Percentiles rank a stretch among this genome's conserved stretches.
Evolutionary conservation across 1,140 invertebrate genomes (phyloP).

Genomic region (Zophobas morio): DNA sequence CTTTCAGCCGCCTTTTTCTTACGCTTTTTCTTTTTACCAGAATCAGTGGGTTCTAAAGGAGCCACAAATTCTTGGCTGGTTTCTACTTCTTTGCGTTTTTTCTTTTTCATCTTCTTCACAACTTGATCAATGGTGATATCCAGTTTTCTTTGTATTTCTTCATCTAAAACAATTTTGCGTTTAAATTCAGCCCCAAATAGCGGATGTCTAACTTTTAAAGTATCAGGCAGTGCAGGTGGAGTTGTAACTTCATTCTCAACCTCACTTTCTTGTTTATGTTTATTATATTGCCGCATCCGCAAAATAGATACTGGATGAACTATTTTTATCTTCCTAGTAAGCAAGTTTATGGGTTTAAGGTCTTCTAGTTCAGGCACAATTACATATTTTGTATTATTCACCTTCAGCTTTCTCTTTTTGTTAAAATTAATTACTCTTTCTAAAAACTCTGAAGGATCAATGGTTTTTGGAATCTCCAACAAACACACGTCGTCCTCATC

Average conservation of each 20-base stretch:
- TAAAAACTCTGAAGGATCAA: slow-evolving; percentile 48
- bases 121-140: slow-evolving; percentile 34
- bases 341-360: slow-evolving; percentile 46
- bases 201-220: slow-evolving; percentile 53
- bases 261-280: slow-evolving; percentile 18
- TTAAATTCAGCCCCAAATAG: slow-evolving; percentile 54
- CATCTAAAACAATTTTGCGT: slow-evolving; percentile 49
- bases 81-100: background rate
- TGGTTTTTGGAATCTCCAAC: slow-evolving; percentile 50
- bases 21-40: background rate
- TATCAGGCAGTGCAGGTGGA: slow-evolving; percentile 38
- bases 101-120: slow-evolving; percentile 34
- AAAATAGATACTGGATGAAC: slow-evolving; percentile 24
- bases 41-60: too few species aligned
- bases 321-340: slow-evolving; percentile 22
- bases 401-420: slow-evolving; percentile 35
- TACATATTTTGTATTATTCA: slow-evolving; percentile 50
- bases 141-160: slow-evolving; percentile 50
- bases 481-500: slow-evolving; percentile 31
- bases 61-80: too few species aligned
- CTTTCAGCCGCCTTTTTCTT: background rate
- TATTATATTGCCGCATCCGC: slow-evolving; percentile 46
- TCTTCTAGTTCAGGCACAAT: slow-evolving; percentile 47
- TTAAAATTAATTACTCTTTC: slow-evolving; percentile 40
- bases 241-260: slow-evolving; percentile 16